Evolutionary conservation across 1,140 invertebrate genomes (phyloP).

Genomic region (Leptopilina boulardi): DNA sequence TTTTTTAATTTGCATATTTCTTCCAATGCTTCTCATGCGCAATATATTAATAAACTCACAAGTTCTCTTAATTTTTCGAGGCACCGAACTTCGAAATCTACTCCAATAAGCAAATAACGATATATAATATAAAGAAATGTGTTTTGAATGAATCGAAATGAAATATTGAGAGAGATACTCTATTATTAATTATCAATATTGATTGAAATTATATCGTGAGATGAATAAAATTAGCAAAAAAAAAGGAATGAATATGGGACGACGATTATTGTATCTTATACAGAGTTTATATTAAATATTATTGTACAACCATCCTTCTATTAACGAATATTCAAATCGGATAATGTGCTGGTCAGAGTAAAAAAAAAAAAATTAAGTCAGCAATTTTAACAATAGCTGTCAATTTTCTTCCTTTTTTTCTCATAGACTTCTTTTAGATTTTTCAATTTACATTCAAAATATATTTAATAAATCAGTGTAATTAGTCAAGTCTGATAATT

Average conservation of each 20-base stretch:
- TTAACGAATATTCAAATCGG: constrained; percentile 62
- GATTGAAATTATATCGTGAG: constrained; percentile 48
- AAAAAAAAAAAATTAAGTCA: not conserved
- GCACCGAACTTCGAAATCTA: constrained; percentile 11
- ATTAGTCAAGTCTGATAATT: not conserved
- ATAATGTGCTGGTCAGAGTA: constrained; percentile 36
- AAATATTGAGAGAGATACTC: constrained; percentile 52
- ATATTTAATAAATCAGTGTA: not conserved
- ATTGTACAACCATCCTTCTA: constrained; percentile 70
- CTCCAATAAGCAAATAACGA: not conserved
- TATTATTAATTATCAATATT: constrained; percentile 59
- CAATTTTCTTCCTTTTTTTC: not conserved
- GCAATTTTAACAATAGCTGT: not conserved
- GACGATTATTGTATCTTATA: constrained; percentile 72
- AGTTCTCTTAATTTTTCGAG: constrained; percentile 38
- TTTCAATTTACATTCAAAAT: not conserved
- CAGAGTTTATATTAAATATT: constrained; percentile 72
- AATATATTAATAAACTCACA: constrained; percentile 19
- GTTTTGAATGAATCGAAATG: constrained; percentile 35
- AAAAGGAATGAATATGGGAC: constrained; percentile 35
- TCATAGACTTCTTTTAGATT: not conserved
- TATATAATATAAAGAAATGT: not conserved
- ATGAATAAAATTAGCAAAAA: constrained; percentile 36
- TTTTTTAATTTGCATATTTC: not conserved
- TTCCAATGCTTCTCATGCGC: not conserved